Evolutionary conservation across 2,888 invertebrate species (phyloP).

Genomic region (Halictus ligatus): DNA sequence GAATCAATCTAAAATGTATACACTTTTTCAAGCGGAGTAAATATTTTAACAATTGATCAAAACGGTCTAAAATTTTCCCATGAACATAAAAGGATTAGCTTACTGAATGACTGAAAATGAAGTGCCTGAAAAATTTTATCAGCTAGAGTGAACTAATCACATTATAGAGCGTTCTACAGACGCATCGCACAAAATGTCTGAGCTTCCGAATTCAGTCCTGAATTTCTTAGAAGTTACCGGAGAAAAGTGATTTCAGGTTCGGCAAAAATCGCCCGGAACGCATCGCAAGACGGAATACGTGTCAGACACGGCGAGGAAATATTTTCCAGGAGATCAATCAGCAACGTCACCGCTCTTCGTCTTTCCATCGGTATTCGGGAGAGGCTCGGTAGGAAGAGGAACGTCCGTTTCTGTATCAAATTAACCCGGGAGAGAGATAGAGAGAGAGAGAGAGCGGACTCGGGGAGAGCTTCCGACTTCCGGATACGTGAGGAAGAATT

Average conservation of each 20-base stretch:
- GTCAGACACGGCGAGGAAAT: not conserved
- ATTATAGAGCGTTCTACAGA: not conserved
- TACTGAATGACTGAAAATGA: no score
- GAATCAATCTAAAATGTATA: no score
- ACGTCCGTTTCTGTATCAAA: constrained; percentile 43
- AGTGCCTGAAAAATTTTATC: no score
- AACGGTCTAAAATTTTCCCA: no score
- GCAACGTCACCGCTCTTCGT: not conserved
- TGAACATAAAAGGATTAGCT: no score
- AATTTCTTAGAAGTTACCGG: not conserved
- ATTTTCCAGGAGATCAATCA: not conserved
- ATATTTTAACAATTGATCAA: no score
- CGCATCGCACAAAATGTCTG: not conserved
- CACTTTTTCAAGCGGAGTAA: no score
- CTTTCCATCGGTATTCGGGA: not conserved
- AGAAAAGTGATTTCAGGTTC: not conserved
- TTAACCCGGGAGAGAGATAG: constrained; percentile 36
- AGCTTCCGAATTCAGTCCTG: not conserved
- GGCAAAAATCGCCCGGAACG: not conserved
- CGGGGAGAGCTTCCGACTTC: constrained; percentile 40
- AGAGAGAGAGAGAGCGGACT: not conserved
- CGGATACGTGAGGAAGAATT: constrained; percentile 55
- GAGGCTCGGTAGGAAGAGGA: constrained; percentile 11
- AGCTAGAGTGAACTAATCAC: no score
- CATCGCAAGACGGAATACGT: not conserved